Evolutionary conservation across 2,888 invertebrate genomes (phyloP).

Genomic region (Phymatocera aterrima): DNA sequence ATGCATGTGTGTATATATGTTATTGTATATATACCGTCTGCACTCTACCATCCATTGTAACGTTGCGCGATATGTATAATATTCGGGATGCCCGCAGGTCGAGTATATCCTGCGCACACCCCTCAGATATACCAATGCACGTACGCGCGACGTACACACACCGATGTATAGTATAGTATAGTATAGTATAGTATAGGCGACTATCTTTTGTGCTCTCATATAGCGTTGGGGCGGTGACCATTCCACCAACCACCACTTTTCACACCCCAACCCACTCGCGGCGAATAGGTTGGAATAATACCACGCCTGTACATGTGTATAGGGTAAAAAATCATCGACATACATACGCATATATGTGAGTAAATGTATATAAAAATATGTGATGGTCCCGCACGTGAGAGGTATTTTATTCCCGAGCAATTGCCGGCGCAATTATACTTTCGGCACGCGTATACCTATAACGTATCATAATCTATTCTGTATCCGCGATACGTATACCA

Average conservation of each 20-base stretch:
- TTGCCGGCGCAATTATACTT: conserved; percentile 29
- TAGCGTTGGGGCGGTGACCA: conserved; percentile 30
- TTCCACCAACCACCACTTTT: conserved; percentile 39
- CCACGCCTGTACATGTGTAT: background rate
- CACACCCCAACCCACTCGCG: conserved; percentile 31
- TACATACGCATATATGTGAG: background rate
- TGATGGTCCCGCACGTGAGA: too few relatives aligned
- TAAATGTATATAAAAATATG: too few relatives aligned
- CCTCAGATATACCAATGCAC: background rate
- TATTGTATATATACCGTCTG: background rate
- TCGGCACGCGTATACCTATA: background rate
- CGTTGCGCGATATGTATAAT: conserved; percentile 38
- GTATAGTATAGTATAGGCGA: background rate
- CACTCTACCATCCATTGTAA: conserved; percentile 36
- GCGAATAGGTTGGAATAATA: background rate
- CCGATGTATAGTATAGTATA: background rate
- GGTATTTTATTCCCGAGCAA: background rate
- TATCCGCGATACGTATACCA: too few relatives aligned
- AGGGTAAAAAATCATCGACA: conserved; percentile 11
- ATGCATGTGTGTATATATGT: background rate
- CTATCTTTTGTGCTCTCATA: conserved; percentile 1
- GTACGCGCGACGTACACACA: background rate
- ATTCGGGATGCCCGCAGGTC: conserved; percentile 40
- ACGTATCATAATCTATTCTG: background rate
- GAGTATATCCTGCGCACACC: background rate